Evolutionary conservation across 2,888 invertebrate genomes (phyloP).

Genomic region (Arge pagana): DNA sequence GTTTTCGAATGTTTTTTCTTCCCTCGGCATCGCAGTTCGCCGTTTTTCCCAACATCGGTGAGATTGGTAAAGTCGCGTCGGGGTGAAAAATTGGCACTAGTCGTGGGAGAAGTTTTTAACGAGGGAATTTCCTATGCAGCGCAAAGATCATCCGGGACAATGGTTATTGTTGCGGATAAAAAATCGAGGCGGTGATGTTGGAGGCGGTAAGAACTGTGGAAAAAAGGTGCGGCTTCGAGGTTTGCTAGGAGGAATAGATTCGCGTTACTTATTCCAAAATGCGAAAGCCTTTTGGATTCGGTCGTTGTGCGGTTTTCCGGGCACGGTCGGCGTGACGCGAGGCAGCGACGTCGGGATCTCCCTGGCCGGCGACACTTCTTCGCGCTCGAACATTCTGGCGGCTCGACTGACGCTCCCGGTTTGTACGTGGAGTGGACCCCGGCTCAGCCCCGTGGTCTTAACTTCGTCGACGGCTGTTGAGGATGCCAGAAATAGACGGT

Average conservation of each 20-base stretch:
- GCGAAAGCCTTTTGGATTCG: slow-evolving; percentile 58
- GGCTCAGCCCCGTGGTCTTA: slow-evolving; percentile 47
- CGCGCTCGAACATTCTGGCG: slow-evolving; percentile 52
- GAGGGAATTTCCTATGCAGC: too few species aligned
- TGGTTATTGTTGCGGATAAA: too few species aligned
- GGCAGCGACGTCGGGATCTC: slow-evolving; percentile 26
- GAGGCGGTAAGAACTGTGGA: too few species aligned
- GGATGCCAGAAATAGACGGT: slow-evolving; percentile 11
- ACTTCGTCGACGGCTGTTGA: slow-evolving; percentile 37
- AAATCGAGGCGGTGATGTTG: too few species aligned
- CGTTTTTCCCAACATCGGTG: too few species aligned
- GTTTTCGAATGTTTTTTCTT: too few species aligned
- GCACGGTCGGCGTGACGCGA: slow-evolving; percentile 30
- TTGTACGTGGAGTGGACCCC: slow-evolving; percentile 38
- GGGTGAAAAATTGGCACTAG: too few species aligned
- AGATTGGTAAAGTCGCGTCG: too few species aligned
- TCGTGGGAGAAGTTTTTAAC: too few species aligned
- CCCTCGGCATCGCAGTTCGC: too few species aligned
- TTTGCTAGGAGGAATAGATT: neutral
- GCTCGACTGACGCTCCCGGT: slow-evolving; percentile 55
- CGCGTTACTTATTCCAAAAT: slow-evolving; percentile 57
- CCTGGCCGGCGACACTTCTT: slow-evolving; percentile 33
- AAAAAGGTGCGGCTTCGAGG: neutral
- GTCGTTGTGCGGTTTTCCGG: slow-evolving; percentile 43
- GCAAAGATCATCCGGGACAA: too few species aligned